Evolutionary conservation across 1,140 invertebrate species (phyloP), one percentile per base, ranked within the genome.

Genomic region (Papilio machaon): DNA sequence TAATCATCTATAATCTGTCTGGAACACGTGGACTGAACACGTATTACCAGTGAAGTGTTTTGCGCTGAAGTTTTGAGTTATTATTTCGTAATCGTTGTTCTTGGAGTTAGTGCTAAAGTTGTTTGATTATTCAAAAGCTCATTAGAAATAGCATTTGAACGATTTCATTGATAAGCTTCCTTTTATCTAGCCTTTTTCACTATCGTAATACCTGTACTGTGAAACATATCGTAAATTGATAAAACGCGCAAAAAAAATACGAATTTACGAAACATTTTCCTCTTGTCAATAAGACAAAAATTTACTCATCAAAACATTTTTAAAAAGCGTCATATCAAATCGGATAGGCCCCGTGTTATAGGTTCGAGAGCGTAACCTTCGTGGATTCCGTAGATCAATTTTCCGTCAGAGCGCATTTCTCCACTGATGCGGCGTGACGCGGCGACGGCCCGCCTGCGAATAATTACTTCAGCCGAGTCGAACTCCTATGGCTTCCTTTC

Each of bases 391-490:
- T 17, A 64, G 54, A 79, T 79, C 54, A 64, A 90, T 90, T 90
- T 90, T 90, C 85, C 89, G 81, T 19, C 73, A 87, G 87, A 87
- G 64, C 83, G 88, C 80, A 49, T 80, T 23, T 64, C 54, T 64
- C 77, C 3, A 64, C 82, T 91, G 90, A 94, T 90, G 89, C 86
- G 86, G 81, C 83, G 82, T 86, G 90, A 93, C 91, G 87, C 84
- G 90, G 87, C 87, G 93, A 91, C 92, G 89, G 89, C 85, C 85
- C 85, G 81, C 89, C 88, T 82, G 85, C 90, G 88, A 92, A 90
- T 92, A 92, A 92, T 92, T 92, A 91, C 91, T 93, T 92, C 91
- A 85, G 87, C 90, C 83, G 90, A 90, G 78, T 87, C 89, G 87
- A 88, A 82, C 80, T n/a, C 80, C 85, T 89, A 91, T 83, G 91